Conservation (phyloP, 2,888 invertebrate species). For the Drosophila mulleri region DNA sequence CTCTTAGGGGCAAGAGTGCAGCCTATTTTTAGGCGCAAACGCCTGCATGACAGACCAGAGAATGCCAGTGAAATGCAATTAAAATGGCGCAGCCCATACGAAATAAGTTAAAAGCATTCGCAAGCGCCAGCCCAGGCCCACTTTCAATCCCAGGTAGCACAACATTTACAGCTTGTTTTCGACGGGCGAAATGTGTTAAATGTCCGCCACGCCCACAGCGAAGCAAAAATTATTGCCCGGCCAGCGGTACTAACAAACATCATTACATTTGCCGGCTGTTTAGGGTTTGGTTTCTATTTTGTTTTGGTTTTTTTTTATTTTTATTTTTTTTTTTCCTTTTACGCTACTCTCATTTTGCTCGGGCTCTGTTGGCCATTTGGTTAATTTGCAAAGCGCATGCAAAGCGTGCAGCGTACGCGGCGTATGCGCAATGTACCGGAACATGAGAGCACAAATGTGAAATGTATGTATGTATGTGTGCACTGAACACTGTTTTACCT, state of each 20-base stretch:
- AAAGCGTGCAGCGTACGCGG: slow-evolving; percentile 58
- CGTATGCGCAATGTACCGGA: slow-evolving; percentile 69
- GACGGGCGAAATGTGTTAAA: slow-evolving; percentile 72
- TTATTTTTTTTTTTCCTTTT: too few relatives aligned
- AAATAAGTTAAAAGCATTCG: slow-evolving; percentile 54
- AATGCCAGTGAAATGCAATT: slow-evolving; percentile 72
- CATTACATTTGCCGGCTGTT: slow-evolving; percentile 53
- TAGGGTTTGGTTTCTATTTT: slow-evolving; percentile 23
- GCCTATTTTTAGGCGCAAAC: slow-evolving; percentile 71
- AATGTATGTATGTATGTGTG: slow-evolving; percentile 32
- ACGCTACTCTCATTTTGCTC: background rate
- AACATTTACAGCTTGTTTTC: slow-evolving; percentile 77
- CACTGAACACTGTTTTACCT: slow-evolving; percentile 34
- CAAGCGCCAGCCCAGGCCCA: background rate
- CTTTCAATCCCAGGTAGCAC: slow-evolving; percentile 36
- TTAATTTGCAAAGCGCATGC: slow-evolving; percentile 75
- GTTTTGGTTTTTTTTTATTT: too few relatives aligned
- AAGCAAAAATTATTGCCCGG: slow-evolving; percentile 11
- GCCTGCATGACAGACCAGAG: slow-evolving; percentile 64
- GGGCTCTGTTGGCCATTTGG: slow-evolving; percentile 47
- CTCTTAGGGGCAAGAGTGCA: slow-evolving; percentile 61
- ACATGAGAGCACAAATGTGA: slow-evolving; percentile 41
- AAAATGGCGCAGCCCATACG: slow-evolving; percentile 63
- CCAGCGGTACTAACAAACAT: slow-evolving; percentile 26
- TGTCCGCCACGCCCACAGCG: slow-evolving; percentile 65